Evolutionary conservation across 1,140 invertebrate species (phyloP).

Genomic region (Drosophila sucinea): DNA sequence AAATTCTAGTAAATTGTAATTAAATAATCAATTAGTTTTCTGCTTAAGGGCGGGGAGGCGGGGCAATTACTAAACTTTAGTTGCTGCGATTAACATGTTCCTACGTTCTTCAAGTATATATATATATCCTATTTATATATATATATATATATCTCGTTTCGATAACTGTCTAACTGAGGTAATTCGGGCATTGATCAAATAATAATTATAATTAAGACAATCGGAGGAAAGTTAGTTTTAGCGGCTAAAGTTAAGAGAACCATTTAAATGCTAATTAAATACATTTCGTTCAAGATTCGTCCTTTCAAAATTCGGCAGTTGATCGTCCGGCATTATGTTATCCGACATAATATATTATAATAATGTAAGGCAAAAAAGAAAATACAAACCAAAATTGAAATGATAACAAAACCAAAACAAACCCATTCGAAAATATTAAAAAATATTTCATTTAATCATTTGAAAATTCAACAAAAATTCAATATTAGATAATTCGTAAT

Average conservation of each 20-base stretch:
- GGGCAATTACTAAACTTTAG: conserved; percentile 3
- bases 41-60: not conserved
- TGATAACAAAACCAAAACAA: conserved; percentile 26
- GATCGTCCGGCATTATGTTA: conserved; percentile 53
- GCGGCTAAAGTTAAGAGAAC: not conserved
- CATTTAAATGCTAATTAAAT: conserved; percentile 51
- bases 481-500: conserved; percentile 71
- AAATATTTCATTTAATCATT: conserved; percentile 80
- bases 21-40: not conserved
- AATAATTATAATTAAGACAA: conserved; percentile 22
- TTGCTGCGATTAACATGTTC: conserved; percentile 80
- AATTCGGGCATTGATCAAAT: conserved; percentile 44
- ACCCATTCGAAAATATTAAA: conserved; percentile 58
- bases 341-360: conserved; percentile 32
- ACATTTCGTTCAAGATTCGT: conserved; percentile 49
- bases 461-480: conserved; percentile 82
- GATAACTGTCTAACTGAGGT: conserved; percentile 64
- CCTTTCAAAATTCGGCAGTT: conserved; percentile 63
- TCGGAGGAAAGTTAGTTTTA: conserved; percentile 35
- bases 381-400: conserved; percentile 46
- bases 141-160: conserved; percentile 31
- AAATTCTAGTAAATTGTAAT: not conserved
- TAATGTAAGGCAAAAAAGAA: conserved; percentile 11
- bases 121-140: conserved; percentile 44
- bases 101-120: conserved; percentile 66